Evolutionary conservation across 2,797 vertebrate species (phyloP).

Genomic region (Heliangelus exortis): DNA sequence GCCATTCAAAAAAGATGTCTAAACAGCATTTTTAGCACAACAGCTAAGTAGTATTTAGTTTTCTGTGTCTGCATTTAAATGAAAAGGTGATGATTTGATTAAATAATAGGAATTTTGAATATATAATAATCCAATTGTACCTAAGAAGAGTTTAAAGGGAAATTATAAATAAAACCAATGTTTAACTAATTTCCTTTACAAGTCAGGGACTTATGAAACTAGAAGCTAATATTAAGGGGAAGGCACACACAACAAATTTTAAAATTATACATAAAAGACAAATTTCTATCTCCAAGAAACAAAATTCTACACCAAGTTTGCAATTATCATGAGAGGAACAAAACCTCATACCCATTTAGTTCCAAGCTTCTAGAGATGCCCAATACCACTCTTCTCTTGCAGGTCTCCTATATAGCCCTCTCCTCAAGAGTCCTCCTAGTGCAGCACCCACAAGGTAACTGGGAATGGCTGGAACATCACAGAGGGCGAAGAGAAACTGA

Average conservation of each 20-base stretch:
- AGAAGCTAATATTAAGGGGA: neutral
- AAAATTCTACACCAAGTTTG: neutral
- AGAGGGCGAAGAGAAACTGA: neutral
- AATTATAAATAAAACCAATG: slow-evolving; percentile 44
- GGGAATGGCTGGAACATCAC: neutral
- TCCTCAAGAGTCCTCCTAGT: neutral
- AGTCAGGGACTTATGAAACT: neutral
- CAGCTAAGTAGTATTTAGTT: slow-evolving; percentile 4
- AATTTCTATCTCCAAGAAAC: neutral
- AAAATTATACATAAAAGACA: no score
- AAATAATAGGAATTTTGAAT: slow-evolving; percentile 6
- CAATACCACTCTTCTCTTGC: neutral
- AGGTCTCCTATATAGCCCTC: neutral
- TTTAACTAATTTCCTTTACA: slow-evolving; percentile 52
- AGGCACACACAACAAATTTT: neutral
- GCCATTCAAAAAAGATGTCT: slow-evolving; percentile 38
- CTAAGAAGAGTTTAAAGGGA: slow-evolving; percentile 39
- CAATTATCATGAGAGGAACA: neutral
- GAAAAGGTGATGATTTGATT: slow-evolving; percentile 35
- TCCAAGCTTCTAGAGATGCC: neutral
- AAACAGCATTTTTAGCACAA: slow-evolving; percentile 14
- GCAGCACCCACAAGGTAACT: neutral
- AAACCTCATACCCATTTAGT: neutral
- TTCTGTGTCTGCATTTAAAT: neutral
- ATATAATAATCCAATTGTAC: slow-evolving; percentile 43